Percentiles rank a stretch among this genome's conserved stretches.
Evolutionary conservation across 2,113 vertebrate species (phyloP).

Genomic region (Crocuta crocuta): DNA sequence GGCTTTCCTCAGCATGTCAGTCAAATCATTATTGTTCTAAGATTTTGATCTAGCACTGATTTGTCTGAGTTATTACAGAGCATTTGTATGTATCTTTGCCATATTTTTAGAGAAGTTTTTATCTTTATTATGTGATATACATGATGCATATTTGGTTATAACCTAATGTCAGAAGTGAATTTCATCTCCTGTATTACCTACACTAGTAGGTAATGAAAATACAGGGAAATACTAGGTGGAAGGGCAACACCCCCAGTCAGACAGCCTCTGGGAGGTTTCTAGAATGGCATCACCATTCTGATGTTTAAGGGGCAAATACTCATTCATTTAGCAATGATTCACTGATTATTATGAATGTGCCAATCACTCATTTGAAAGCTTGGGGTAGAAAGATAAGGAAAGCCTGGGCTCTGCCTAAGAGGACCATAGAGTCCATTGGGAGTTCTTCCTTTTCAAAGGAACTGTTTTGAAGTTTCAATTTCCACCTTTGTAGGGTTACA

Average conservation of each 20-base stretch:
- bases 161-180: background rate
- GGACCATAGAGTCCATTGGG: rapidly evolving
- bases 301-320: background rate
- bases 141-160: background rate
- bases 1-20: background rate
- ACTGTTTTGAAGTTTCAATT: background rate
- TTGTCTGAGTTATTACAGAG: background rate
- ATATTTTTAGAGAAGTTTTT: background rate
- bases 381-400: background rate
- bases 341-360: background rate
- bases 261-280: background rate
- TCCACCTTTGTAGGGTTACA: background rate
- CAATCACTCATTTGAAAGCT: background rate
- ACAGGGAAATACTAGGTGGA: background rate
- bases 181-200: background rate
- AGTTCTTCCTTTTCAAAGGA: background rate
- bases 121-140: background rate
- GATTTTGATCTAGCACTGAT: background rate
- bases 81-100: background rate
- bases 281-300: background rate
- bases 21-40: background rate
- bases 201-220: background rate
- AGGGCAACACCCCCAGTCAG: background rate
- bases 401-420: background rate
- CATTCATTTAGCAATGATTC: background rate